phyloP scores from a whole-genome alignment of 2,113 vertebrate genomes.

The Pangasianodon gigas region DNA sequence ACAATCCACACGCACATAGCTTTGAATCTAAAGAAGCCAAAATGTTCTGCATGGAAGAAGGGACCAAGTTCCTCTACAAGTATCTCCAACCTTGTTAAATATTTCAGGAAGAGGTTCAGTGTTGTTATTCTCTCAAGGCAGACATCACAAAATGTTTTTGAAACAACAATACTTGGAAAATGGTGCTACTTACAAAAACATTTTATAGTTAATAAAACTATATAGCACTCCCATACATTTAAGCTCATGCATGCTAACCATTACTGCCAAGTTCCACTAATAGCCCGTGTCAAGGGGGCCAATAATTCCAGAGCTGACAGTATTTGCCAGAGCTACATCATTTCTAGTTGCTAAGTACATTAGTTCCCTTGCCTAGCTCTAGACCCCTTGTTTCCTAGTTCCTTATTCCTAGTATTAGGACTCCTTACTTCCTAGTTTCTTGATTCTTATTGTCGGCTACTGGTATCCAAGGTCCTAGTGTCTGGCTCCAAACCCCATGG shows the following conservation, averaged over 20 bases:
- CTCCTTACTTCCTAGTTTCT: background rate
- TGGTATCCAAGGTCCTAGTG: background rate
- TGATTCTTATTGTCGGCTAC: background rate
- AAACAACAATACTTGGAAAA: background rate
- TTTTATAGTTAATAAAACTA: background rate
- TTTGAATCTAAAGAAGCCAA: background rate
- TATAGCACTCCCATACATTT: background rate
- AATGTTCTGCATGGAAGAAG: background rate
- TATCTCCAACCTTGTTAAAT: background rate
- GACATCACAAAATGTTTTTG: background rate
- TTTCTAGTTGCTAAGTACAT: background rate
- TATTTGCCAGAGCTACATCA: background rate
- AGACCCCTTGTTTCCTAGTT: background rate
- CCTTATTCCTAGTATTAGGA: background rate
- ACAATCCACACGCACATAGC: background rate
- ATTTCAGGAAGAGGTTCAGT: background rate
- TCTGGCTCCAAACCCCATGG: background rate
- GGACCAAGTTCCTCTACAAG: background rate
- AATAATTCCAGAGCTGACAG: background rate
- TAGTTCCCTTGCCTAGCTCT: background rate
- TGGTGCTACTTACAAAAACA: background rate
- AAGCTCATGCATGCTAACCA: background rate
- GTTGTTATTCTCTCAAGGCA: background rate
- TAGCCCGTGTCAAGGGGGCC: background rate
- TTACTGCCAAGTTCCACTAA: background rate